Base-by-base conservation (phyloP, 2,113 vertebrate species). In the Lynx canadensis region DNA sequence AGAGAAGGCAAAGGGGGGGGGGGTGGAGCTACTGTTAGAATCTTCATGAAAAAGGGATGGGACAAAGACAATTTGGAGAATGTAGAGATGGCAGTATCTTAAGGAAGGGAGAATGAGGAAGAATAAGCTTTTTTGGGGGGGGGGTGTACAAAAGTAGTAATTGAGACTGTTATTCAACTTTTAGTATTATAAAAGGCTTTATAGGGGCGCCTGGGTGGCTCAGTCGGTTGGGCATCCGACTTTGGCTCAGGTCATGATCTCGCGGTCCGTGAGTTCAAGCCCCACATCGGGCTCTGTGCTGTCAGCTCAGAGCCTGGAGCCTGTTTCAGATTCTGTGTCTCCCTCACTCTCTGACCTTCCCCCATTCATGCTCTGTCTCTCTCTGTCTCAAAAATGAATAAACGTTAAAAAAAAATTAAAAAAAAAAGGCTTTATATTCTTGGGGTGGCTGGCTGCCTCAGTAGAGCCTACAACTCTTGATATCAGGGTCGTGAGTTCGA, bases 161-260 rank as follows among this genome's bases (percentile, higher is more conserved):
- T 48, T 93, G 68, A 86, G 50, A 29, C 45, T 94, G 89, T 85
- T n/a, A 36, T 68, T 85, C 88, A 94, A 85, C 27, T 91, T 69
- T 71, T 48, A 92, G 23, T 89, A 66, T 73, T 79, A 38, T 71
- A 87, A 73, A 81, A 41, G 41, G 41, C 41, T 38, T 38, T 38
- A 38, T 38, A 38, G 38, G 38, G 38, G 38, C 38, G 38, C 38
- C 38, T 38, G 38, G 38, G 38, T 4, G 38, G 38, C 38, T 38
- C 38, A 38, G 4, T 38, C 38, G 38, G 38, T 38, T 38, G 38
- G 38, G 38, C 38, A 4, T 38, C 38, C 38, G 38, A 38, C 38
- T 38, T 38, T 4, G 4, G 38, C 38, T 38, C 38, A 38, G 38
- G 38, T 38, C 38, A 38, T 38, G 38, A 38, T 38, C 38, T 38